Conservation (phyloP, 2,113 vertebrate genomes). For the Neodontobutis hainanensis region DNA sequence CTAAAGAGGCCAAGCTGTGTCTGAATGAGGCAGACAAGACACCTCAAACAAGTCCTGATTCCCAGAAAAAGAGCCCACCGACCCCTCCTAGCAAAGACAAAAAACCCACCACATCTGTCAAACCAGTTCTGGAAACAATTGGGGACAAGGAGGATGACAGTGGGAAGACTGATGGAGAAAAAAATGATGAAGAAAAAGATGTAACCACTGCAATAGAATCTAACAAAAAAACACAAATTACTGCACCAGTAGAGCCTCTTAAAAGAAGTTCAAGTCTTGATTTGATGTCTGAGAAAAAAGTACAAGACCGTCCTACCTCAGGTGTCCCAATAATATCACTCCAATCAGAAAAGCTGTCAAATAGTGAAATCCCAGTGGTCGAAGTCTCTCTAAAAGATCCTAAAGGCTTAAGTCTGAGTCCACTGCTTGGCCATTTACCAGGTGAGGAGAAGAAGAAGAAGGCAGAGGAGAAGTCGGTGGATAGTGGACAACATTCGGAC, state of each 20-base stretch:
- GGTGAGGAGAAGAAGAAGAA: slow-evolving; percentile 44
- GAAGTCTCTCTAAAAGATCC: slow-evolving; percentile 34
- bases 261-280: slow-evolving; percentile 49
- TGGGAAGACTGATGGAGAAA: slow-evolving; percentile 14
- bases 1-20: slow-evolving; percentile 62
- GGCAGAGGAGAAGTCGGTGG: slow-evolving; percentile 73
- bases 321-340: slow-evolving; percentile 3
- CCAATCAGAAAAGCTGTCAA: slow-evolving; percentile 18
- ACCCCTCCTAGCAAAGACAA: slow-evolving; percentile 67
- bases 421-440: slow-evolving; percentile 24
- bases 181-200: slow-evolving; percentile 26
- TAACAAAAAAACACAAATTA: slow-evolving; percentile 45
- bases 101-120: slow-evolving; percentile 52
- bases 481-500: slow-evolving; percentile 76
- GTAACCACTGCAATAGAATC: background rate
- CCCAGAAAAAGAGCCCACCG: slow-evolving; percentile 38
- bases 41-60: slow-evolving; percentile 30
- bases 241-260: slow-evolving; percentile 25
- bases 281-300: slow-evolving; percentile 50
- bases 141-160: slow-evolving; percentile 20
- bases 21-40: slow-evolving; percentile 17
- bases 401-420: slow-evolving; percentile 29
- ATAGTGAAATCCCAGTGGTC: slow-evolving; percentile 7
- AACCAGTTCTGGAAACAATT: background rate
- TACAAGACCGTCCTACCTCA: background rate